Evolutionary conservation across 2,113 vertebrate genomes (phyloP).

Genomic region (Camelus bactrianus): DNA sequence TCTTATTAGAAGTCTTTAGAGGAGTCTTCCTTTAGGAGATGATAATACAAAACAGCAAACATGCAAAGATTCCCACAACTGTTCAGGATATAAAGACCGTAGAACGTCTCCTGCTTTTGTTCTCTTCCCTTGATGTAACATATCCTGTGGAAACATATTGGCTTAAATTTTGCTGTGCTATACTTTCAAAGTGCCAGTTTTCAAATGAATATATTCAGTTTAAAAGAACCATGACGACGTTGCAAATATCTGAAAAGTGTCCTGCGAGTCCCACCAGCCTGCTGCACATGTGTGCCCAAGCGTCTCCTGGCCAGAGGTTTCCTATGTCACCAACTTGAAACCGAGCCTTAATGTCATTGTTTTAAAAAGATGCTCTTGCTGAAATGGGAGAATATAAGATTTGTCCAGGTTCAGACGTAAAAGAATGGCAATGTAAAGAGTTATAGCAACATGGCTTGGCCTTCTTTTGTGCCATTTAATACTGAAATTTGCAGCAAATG

Average conservation of each 20-base stretch:
- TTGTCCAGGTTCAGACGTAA: neutral
- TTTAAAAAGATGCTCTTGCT: neutral
- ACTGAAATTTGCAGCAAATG: constrained; percentile 20
- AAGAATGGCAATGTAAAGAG: neutral
- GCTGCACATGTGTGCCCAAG: neutral
- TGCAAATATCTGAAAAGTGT: neutral
- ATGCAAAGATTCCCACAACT: neutral
- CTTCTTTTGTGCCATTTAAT: neutral
- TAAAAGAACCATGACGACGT: neutral
- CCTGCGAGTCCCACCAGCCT: neutral
- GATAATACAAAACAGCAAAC: neutral
- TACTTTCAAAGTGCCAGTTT: neutral
- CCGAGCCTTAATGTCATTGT: neutral
- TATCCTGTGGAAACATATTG: neutral
- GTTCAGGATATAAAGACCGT: neutral
- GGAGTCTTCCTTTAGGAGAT: neutral
- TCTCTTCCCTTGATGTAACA: neutral
- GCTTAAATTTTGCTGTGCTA: constrained; percentile 9
- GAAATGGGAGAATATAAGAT: neutral
- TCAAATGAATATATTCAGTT: neutral
- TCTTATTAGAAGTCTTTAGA: neutral
- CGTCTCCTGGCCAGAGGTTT: neutral
- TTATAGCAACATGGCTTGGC: neutral
- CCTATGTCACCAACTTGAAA: neutral
- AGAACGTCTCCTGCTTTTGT: constrained; percentile 7